Percentiles rank a stretch among this genome's conserved stretches.
These are phyloP conservation scores for Megaustenia siamemsis DNA, from an alignment of 2,888 invertebrate species.

Conservation along the genomic window DNA sequence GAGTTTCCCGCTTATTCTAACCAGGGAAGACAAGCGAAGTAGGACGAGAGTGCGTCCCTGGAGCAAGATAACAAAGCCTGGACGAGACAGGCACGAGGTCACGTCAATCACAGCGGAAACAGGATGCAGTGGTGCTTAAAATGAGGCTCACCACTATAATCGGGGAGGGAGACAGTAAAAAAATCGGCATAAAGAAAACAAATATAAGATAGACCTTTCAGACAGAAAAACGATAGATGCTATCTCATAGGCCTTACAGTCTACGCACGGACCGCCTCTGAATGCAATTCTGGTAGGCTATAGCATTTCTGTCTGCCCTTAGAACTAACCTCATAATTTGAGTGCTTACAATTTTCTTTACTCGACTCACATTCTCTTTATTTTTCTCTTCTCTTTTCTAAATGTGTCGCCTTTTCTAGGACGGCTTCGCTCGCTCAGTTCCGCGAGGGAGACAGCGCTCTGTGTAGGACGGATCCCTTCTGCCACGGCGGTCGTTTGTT, in stretches of 20 bases:
- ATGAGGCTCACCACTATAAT: conserved; percentile 31
- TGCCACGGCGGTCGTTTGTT: no score
- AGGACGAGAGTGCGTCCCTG: conserved; percentile 26
- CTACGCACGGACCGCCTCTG: conserved; percentile 20
- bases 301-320: neutral
- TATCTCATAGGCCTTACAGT: neutral
- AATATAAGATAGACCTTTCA: conserved; percentile 34
- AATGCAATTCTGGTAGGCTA: neutral
- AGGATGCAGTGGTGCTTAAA: conserved; percentile 32
- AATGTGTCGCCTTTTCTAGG: no score
- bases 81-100: conserved; percentile 41
- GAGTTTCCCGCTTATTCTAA: conserved; percentile 1
- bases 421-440: no score
- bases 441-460: no score
- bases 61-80: conserved; percentile 39
- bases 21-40: neutral
- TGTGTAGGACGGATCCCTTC: no score
- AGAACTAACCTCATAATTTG: neutral
- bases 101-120: conserved; percentile 32
- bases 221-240: conserved; percentile 20
- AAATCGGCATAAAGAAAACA: conserved; percentile 34
- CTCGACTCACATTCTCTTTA: neutral
- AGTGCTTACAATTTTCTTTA: neutral
- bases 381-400: no score
- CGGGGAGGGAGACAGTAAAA: neutral